Percentiles rank a stretch among this genome's conserved stretches.
phyloP scores from a whole-genome alignment of 2,888 invertebrate genomes.

The Thelaira solivaga region DNA sequence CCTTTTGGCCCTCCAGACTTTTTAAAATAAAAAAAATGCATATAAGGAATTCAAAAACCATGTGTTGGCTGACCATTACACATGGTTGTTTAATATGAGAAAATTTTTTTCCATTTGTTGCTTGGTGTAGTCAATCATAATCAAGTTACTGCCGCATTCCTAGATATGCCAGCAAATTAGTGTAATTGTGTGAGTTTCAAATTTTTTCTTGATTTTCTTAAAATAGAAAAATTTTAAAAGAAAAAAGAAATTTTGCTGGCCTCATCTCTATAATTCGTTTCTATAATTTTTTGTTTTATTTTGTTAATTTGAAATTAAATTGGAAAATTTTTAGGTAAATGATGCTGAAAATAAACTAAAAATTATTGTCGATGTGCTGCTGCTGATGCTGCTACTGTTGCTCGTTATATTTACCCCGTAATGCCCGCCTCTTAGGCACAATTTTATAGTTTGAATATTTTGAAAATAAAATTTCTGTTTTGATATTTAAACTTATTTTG shows the following conservation, averaged over 20 bases:
- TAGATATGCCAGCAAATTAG: too few species aligned
- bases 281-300: slow-evolving; percentile 19
- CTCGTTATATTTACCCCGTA: background rate
- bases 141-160: slow-evolving; percentile 55
- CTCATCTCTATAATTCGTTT: slow-evolving; percentile 18
- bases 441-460: slow-evolving; percentile 16
- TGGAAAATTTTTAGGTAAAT: slow-evolving; percentile 56
- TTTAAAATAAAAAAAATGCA: too few species aligned
- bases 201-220: background rate
- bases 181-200: too few species aligned
- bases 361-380: slow-evolving; percentile 13
- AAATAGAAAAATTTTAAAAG: background rate
- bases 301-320: slow-evolving; percentile 43
- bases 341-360: slow-evolving; percentile 44
- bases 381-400: too few species aligned
- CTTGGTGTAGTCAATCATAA: slow-evolving; percentile 31
- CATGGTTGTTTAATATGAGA: too few species aligned
- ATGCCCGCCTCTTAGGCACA: background rate
- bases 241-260: slow-evolving; percentile 7
- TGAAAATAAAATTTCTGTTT: slow-evolving; percentile 55
- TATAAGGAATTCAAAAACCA: too few species aligned
- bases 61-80: too few species aligned
- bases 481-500: slow-evolving; percentile 54
- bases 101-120: too few species aligned
- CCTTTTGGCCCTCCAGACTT: too few species aligned